Evolutionary conservation across 1,140 invertebrate genomes (phyloP).

Genomic region (Ptiloglossa arizonensis): DNA sequence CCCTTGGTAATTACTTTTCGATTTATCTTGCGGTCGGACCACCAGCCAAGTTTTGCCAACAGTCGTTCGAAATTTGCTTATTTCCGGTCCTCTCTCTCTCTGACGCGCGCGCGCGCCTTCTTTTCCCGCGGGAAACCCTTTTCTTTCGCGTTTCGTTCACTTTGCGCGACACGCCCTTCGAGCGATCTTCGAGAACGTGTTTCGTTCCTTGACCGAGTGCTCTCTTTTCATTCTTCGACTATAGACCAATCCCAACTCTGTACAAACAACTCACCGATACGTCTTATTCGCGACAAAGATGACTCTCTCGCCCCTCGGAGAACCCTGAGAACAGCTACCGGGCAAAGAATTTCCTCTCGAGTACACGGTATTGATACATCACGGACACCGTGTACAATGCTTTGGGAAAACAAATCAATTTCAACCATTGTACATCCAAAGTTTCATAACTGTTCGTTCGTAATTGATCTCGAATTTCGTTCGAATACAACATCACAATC

Average conservation of each 20-base stretch:
- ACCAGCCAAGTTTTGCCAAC: constrained; percentile 73
- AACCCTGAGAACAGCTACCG: neutral
- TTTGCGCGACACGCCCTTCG: constrained; percentile 41
- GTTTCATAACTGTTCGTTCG: too few species aligned
- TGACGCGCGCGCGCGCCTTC: constrained; percentile 59
- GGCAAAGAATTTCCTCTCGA: neutral
- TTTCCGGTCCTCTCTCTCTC: constrained; percentile 75
- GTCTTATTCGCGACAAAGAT: constrained; percentile 30
- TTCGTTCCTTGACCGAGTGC: constrained; percentile 37
- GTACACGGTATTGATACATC: too few species aligned
- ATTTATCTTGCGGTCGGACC: constrained; percentile 75
- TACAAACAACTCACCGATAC: constrained; percentile 16
- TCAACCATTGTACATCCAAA: too few species aligned
- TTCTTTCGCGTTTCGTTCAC: constrained; percentile 35
- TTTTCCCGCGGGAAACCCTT: constrained; percentile 36
- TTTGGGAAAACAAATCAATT: too few species aligned
- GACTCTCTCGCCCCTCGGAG: too few species aligned
- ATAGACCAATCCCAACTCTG: constrained; percentile 31
- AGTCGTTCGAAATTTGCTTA: constrained; percentile 71
- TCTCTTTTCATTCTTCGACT: constrained; percentile 7
- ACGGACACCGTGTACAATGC: too few species aligned
- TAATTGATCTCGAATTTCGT: too few species aligned
- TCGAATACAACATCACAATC: too few species aligned
- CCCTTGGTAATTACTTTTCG: constrained; percentile 71
- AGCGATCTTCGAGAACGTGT: constrained; percentile 39